Conservation (phyloP, 2,888 invertebrate species). For the Amblyjoppa fuscipennis region DNA sequence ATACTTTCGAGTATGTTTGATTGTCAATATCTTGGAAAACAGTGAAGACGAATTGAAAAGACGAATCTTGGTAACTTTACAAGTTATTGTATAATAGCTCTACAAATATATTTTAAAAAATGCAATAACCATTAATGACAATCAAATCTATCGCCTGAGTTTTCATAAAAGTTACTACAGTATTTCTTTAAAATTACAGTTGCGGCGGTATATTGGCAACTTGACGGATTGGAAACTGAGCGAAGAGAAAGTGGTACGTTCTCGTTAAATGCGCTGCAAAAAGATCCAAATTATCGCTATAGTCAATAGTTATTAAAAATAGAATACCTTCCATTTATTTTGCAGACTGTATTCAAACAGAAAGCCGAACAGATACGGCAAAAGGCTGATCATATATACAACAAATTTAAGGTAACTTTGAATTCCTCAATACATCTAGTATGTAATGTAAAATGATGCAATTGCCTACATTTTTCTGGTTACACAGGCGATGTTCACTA, state of each 20-base stretch:
- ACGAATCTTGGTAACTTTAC: not conserved
- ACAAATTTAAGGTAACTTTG: constrained; percentile 86
- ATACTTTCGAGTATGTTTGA: not conserved
- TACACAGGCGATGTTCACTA: constrained; percentile 88
- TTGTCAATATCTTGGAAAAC: not conserved
- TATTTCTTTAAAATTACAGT: constrained; percentile 78
- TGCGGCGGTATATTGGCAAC: constrained; percentile 93
- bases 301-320: not conserved
- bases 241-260: constrained; percentile 87
- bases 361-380: constrained; percentile 90
- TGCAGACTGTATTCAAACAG: constrained; percentile 87
- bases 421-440: not conserved
- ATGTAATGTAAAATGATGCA: not conserved
- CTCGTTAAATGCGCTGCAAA: not conserved
- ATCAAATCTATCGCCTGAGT: too few relatives aligned
- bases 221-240: constrained; percentile 90
- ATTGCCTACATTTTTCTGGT: not conserved
- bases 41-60: not conserved
- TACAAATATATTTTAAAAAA: not conserved
- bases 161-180: not conserved
- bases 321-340: constrained; percentile 31
- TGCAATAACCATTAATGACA: not conserved
- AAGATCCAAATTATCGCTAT: not conserved
- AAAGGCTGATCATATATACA: constrained; percentile 89
- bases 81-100: not conserved